Evolutionary conservation across 2,888 invertebrate genomes (phyloP).

Genomic region (Gortyna flavago): DNA sequence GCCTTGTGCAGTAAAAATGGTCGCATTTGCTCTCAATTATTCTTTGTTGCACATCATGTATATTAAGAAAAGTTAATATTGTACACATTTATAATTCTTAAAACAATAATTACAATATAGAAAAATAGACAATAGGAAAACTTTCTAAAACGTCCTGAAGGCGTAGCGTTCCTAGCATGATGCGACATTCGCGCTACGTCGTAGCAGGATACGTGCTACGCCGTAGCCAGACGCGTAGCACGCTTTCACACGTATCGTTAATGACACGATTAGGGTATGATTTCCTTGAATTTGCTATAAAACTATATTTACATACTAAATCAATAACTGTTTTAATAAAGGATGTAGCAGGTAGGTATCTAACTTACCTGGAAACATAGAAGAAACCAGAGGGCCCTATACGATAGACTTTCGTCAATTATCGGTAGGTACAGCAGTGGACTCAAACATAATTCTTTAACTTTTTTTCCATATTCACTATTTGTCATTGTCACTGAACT

Average conservation of each 20-base stretch:
- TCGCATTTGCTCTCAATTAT: background rate
- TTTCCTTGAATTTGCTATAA: background rate
- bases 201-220: constrained; percentile 20
- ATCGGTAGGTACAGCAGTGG: constrained; percentile 37
- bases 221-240: constrained; percentile 1
- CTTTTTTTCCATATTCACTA: constrained; percentile 23
- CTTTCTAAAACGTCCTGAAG: background rate
- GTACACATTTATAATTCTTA: background rate
- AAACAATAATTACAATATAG: too few relatives aligned
- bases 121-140: background rate
- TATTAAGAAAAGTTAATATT: background rate
- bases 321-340: background rate
- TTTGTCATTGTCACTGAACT: constrained; percentile 39
- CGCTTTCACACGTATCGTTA: background rate
- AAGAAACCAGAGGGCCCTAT: constrained; percentile 51
- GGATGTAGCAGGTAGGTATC: background rate
- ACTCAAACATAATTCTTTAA: constrained; percentile 35
- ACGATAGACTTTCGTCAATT: constrained; percentile 39
- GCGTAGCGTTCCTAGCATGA: constrained; percentile 1
- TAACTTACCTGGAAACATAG: constrained; percentile 48
- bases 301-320: background rate
- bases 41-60: background rate
- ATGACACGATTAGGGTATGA: background rate
- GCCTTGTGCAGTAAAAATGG: background rate
- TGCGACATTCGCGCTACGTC: constrained; percentile 4